Evolutionary conservation across 2,797 vertebrate genomes (phyloP), one percentile per base, ranked within the genome.

Genomic region (Centroberyx gerrardi): DNA sequence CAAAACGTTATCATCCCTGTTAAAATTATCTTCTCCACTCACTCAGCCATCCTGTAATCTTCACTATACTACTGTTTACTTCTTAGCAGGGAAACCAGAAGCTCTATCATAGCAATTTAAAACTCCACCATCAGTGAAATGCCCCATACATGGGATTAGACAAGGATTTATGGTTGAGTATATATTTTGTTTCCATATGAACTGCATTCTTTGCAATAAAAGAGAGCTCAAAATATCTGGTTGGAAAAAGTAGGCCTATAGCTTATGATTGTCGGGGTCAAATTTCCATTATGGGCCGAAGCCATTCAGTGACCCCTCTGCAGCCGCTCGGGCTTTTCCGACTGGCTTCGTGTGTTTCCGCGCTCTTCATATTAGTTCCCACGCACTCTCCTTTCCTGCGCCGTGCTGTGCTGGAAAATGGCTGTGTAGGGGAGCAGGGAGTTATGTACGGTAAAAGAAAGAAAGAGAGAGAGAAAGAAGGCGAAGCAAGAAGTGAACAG

Each of bases 391-490:
- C 75, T 78, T 82, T 81, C 82, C 81, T 85, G 86, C 79, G 84
- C 83, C 69, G 87, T 86, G 91, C 90, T 80, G 90, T 90, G 92
- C 89, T 94, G 94, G 93, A 95, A 95, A 93, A 95, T 95, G 94
- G 94, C 94, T 94, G 94, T 83, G 93, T 83, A 76, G 82, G 76
- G 79, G 87, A 93, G 84, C 87, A 72, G 89, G 81, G 90, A 92
- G 91, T 86, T 72, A 79, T 88, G 92, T 80, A 85, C 85, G 80
- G 87, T 81, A 77, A 74, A 83, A 86, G 78, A 88, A 90, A 85
- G 82, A 86, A 84, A 68, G 86, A 66, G 77, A 83, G 80, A 86
- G 68, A 81, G 84, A 83, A 80, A 71, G 66, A 82, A 56, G 61
- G 75, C 56, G 48, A 72, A 72, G 72, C 54, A 4, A 51, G 40